Conservation (phyloP, 2,888 invertebrate species). For the Drosophila yooni region DNA sequence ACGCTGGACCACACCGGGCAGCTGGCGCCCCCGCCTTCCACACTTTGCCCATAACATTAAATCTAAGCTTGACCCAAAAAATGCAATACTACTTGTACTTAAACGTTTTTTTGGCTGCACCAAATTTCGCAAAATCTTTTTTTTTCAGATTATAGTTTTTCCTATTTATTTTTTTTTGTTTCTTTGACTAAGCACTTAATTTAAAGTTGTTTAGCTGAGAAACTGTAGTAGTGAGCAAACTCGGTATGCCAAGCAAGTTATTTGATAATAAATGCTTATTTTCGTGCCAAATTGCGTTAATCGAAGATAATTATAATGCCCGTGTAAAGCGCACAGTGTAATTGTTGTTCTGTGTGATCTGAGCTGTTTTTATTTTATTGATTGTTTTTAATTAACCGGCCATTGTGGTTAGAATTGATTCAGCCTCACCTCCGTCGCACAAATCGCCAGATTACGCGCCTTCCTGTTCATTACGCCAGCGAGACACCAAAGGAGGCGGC, state of each 20-base stretch:
- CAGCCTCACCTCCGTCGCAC: slow-evolving; percentile 27
- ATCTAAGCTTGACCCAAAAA: slow-evolving; percentile 78
- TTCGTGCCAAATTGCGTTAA: slow-evolving; percentile 77
- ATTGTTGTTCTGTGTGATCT: slow-evolving; percentile 22
- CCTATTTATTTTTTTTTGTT: neutral
- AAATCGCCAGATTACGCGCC: slow-evolving; percentile 36
- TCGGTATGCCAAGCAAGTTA: slow-evolving; percentile 32
- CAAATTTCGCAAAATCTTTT: slow-evolving; percentile 65
- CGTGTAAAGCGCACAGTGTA: slow-evolving; percentile 32
- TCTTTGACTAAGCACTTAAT: slow-evolving; percentile 72
- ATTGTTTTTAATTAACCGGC: slow-evolving; percentile 76
- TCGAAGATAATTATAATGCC: slow-evolving; percentile 71
- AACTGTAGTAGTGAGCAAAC: slow-evolving; percentile 10
- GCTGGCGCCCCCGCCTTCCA: slow-evolving; percentile 51
- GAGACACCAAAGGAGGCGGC: slow-evolving; percentile 15
- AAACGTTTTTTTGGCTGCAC: slow-evolving; percentile 36
- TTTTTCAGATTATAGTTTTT: slow-evolving; percentile 1
- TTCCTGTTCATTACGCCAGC: slow-evolving; percentile 58
- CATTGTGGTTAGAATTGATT: slow-evolving; percentile 52
- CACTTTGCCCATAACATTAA: slow-evolving; percentile 58
- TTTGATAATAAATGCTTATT: slow-evolving; percentile 79
- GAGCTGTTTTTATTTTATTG: slow-evolving; percentile 56
- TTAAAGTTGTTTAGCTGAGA: slow-evolving; percentile 40
- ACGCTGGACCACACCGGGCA: slow-evolving; percentile 24
- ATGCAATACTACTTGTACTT: slow-evolving; percentile 35